phyloP scores from a whole-genome alignment of 1,140 invertebrate genomes.

The Venustaconcha ellipsiformis region DNA sequence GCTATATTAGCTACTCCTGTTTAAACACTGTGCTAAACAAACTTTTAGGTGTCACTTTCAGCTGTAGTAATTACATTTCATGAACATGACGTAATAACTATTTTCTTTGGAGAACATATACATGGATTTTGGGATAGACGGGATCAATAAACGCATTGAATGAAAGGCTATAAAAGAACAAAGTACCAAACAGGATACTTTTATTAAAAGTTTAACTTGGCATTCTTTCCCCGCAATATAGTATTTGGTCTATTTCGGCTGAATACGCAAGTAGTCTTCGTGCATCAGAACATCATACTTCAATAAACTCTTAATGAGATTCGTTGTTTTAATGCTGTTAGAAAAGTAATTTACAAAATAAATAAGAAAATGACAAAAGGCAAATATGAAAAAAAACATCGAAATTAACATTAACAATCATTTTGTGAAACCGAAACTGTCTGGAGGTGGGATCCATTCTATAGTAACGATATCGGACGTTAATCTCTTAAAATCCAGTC shows the following conservation, averaged over 20 bases:
- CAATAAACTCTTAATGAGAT: not conserved
- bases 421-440: not conserved
- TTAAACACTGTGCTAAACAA: too few relatives aligned
- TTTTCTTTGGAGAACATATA: too few relatives aligned
- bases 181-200: too few relatives aligned
- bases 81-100: too few relatives aligned
- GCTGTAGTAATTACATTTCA: too few relatives aligned
- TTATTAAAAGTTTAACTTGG: not conserved
- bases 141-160: too few relatives aligned
- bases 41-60: too few relatives aligned
- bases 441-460: too few relatives aligned
- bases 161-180: too few relatives aligned
- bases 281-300: not conserved
- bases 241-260: not conserved
- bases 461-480: not conserved
- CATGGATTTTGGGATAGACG: too few relatives aligned
- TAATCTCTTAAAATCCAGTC: not conserved
- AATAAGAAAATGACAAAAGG: slow-evolving; percentile 12
- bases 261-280: not conserved
- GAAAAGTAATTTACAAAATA: slow-evolving; percentile 3
- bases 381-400: slow-evolving; percentile 14
- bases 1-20: too few relatives aligned
- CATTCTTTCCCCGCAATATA: not conserved
- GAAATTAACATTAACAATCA: not conserved
- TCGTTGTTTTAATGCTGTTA: not conserved